Evolutionary conservation across 2,888 invertebrate species (phyloP), one percentile per base, ranked within the genome.

Genomic region (Drosophila helvetica): DNA sequence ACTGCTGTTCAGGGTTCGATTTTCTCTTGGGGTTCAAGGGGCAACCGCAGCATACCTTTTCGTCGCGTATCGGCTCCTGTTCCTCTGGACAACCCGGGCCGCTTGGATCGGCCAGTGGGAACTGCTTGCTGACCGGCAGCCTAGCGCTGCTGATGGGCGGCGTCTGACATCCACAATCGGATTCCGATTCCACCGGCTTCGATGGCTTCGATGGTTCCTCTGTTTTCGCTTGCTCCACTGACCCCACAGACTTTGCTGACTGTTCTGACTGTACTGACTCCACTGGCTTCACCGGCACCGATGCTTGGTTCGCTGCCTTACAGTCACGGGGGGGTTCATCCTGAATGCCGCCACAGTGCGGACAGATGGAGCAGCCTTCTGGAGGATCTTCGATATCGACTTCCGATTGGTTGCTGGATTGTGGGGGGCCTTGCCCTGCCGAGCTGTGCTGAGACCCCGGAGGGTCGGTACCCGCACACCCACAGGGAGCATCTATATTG

Each of bases 71-170:
- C 22, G 9, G 9, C 43, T 53, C 6, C 17, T 0, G n/a, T 1
- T 22, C n/a, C 4, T 12, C 9, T 4, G n/a, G 9, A 33, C 47
- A 57, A 1, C 15, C 6, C 0, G 8, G 12, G 1, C 1, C 10
- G 0, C 3, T 18, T 5, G n/a, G 51, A 68, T 70, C 70, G 9
- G 18, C 25, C 25, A 70, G 43, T 0, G 70, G 61, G 8, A 70
- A 70, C 43, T 45, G 51, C 19, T 53, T 70, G 17, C 19, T 52
- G 12, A 7, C n/a, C 38, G 38, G 38, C 2, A 12, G 25, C 1
- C 7, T 7, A 17, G 2, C 10, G 10, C 1, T 38, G 9, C 8
- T 12, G n/a, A 19, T 8, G 1, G 48, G 48, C n/a, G 67, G 22
- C 2, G 2, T 12, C 8, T 27, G 8, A 19, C 33, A 15, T n/a